Evolutionary conservation across 2,888 invertebrate genomes (phyloP).

Genomic region (Nineta flava): DNA sequence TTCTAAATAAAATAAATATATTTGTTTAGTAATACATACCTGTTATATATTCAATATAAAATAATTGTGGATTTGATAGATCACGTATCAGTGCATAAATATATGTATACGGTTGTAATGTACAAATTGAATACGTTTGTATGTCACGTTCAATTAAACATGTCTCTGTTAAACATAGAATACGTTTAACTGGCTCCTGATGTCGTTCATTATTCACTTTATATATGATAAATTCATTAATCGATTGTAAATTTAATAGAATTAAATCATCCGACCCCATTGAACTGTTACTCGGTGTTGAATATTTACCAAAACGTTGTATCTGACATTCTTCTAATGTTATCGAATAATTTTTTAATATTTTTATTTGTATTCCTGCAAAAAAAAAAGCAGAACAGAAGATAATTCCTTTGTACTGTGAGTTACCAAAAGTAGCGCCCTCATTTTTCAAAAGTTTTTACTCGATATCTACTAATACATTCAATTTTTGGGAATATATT

Average conservation of each 20-base stretch:
- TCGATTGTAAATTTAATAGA: slow-evolving; percentile 32
- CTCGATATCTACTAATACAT: no score
- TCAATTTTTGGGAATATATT: no score
- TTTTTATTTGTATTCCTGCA: slow-evolving; percentile 51
- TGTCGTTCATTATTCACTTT: slow-evolving; percentile 72
- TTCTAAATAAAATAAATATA: no score
- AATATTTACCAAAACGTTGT: slow-evolving; percentile 68
- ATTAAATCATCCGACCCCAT: no score
- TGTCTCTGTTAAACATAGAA: slow-evolving; percentile 87
- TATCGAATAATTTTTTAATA: slow-evolving; percentile 58
- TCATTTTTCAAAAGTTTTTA: no score
- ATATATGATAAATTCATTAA: slow-evolving; percentile 91
- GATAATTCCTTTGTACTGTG: no score
- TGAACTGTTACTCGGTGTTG: no score
- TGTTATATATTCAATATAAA: slow-evolving; percentile 68
- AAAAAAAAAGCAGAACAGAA: no score
- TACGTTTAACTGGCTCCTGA: slow-evolving; percentile 70
- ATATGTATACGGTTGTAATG: slow-evolving; percentile 63
- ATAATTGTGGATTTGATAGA: slow-evolving; percentile 81
- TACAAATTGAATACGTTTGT: slow-evolving; percentile 87
- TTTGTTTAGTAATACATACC: no score
- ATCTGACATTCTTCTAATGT: slow-evolving; percentile 73
- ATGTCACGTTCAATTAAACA: slow-evolving; percentile 95
- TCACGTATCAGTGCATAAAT: slow-evolving; percentile 85
- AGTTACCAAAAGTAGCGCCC: no score